phyloP scores from a whole-genome alignment of 2,797 vertebrate species.

The Eidolon dupreanum region DNA sequence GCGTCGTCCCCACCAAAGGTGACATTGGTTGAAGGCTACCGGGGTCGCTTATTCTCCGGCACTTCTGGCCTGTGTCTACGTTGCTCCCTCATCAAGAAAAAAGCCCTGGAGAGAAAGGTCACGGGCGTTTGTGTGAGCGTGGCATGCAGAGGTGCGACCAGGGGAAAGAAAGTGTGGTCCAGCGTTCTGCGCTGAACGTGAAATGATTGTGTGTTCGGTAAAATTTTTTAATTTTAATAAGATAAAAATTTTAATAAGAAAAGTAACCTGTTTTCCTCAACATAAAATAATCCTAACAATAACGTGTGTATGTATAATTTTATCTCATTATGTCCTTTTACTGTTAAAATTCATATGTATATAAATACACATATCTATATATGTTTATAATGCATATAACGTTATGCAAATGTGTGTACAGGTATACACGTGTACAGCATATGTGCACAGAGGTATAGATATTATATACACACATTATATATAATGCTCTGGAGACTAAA shows the following conservation, averaged over 20 bases:
- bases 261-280: background rate
- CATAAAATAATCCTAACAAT: background rate
- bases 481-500: background rate
- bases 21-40: background rate
- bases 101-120: background rate
- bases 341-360: background rate
- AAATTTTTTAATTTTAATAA: background rate
- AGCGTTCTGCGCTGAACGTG: fast-evolving
- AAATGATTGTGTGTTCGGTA: background rate
- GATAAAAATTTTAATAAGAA: background rate
- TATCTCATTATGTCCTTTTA: background rate
- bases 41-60: background rate
- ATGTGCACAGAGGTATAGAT: background rate
- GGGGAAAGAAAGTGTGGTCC: background rate
- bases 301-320: no score
- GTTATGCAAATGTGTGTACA: no score
- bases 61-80: background rate
- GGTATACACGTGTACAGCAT: fast-evolving
- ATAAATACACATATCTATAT: no score
- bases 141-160: no score
- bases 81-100: background rate
- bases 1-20: fast-evolving
- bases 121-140: fast-evolving
- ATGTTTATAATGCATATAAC: background rate
- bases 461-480: fast-evolving